Conservation (phyloP, 2,888 invertebrate species). For the Polydrusus cervinus region DNA sequence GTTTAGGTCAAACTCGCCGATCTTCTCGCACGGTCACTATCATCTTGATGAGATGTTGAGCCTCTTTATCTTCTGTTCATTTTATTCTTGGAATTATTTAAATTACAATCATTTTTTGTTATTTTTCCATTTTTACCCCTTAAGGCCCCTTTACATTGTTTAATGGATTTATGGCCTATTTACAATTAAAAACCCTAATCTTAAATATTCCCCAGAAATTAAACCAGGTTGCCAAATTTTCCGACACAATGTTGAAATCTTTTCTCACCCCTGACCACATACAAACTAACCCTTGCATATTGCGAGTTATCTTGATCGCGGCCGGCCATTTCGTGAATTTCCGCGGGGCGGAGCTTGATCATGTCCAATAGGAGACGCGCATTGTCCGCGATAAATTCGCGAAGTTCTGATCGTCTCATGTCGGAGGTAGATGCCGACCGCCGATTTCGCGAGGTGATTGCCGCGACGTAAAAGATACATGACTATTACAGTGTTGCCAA, state of each 20-base stretch:
- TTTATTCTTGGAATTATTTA: too few relatives aligned
- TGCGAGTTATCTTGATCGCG: conserved; percentile 46
- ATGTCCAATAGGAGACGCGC: conserved; percentile 45
- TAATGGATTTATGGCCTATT: background rate
- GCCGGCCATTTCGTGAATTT: conserved; percentile 54
- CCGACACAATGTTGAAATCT: background rate
- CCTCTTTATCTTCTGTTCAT: too few relatives aligned
- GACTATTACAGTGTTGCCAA: conserved; percentile 29
- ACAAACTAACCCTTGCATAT: conserved; percentile 42
- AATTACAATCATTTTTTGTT: too few relatives aligned
- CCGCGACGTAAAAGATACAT: conserved; percentile 21
- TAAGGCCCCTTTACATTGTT: too few relatives aligned
- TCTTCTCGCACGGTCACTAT: too few relatives aligned
- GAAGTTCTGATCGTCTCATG: conserved; percentile 36
- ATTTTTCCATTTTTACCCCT: too few relatives aligned
- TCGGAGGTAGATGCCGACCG: conserved; percentile 40
- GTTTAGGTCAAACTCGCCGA: too few relatives aligned
- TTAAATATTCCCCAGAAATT: background rate
- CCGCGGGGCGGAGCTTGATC: conserved; percentile 48
- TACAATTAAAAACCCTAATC: background rate
- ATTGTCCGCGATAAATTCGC: conserved; percentile 48
- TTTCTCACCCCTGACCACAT: conserved; percentile 44
- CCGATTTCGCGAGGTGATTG: conserved; percentile 32
- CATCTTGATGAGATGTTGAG: too few relatives aligned
- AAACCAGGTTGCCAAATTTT: conserved; percentile 25